Percentiles rank a stretch among this genome's conserved stretches.
Evolutionary conservation across 2,797 vertebrate species (phyloP).

Genomic region (Manis crassicaudata): DNA sequence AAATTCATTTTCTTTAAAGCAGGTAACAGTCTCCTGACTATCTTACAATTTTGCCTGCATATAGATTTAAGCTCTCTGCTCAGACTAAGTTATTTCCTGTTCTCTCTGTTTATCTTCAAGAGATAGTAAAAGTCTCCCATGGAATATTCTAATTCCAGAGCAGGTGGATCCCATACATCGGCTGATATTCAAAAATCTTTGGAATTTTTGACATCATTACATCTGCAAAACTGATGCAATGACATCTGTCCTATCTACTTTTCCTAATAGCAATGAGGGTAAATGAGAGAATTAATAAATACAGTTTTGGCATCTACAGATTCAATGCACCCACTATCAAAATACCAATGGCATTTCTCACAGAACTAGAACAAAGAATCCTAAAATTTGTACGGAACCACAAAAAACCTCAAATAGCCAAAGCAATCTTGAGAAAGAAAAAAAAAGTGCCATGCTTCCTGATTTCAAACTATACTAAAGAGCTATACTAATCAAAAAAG

Average conservation of each 20-base stretch:
- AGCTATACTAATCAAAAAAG: too few species aligned
- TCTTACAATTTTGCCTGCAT: neutral
- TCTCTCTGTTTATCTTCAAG: neutral
- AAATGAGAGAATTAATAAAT: neutral
- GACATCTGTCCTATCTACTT: neutral
- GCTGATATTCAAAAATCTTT: neutral
- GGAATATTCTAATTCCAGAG: neutral
- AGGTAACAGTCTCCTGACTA: neutral
- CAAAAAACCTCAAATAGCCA: too few species aligned
- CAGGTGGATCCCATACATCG: neutral
- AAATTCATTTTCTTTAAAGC: neutral
- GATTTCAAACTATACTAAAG: too few species aligned
- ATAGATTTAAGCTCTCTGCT: neutral
- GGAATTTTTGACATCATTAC: neutral
- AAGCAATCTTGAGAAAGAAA: too few species aligned
- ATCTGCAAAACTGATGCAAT: neutral
- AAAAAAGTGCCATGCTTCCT: too few species aligned
- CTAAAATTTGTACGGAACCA: too few species aligned
- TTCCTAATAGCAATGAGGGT: neutral
- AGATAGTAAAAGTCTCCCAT: neutral
- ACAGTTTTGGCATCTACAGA: neutral
- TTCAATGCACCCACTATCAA: too few species aligned
- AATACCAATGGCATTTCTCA: too few species aligned
- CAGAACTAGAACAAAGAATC: too few species aligned
- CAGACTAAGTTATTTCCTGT: neutral